A percentile compares a stretch with the other conserved stretches of the same genome.
phyloP scores from a whole-genome alignment of 2,888 invertebrate genomes.

The Cinara cedri region DNA sequence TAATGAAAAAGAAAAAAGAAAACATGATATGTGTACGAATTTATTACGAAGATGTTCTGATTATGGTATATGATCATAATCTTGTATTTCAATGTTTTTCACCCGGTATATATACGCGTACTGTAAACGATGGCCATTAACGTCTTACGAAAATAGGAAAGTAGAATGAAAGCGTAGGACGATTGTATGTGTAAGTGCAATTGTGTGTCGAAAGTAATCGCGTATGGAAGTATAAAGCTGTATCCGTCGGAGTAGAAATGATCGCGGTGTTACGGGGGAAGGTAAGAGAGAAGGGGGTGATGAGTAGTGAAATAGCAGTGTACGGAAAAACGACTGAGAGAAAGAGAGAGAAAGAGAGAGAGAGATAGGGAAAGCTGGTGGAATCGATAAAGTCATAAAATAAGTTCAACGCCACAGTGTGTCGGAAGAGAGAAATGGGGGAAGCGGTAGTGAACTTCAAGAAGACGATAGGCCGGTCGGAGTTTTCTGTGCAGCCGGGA shows the following conservation, averaged over 20 bases:
- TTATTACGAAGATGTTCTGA: no score
- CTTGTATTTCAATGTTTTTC: slow-evolving; percentile 6
- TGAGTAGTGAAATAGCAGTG: not conserved
- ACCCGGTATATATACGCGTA: slow-evolving; percentile 17
- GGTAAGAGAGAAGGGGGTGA: not conserved
- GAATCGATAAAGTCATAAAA: slow-evolving; percentile 57
- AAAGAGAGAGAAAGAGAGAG: no score
- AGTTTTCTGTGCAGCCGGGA: not conserved
- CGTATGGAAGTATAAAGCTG: slow-evolving; percentile 28
- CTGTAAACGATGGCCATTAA: slow-evolving; percentile 50
- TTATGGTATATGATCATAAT: slow-evolving; percentile 27
- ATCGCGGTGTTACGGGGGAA: no score
- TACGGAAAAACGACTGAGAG: slow-evolving; percentile 15
- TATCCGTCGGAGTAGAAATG: slow-evolving; percentile 16
- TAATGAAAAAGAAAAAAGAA: slow-evolving; percentile 15
- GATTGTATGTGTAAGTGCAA: slow-evolving; percentile 50
- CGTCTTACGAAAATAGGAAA: slow-evolving; percentile 28
- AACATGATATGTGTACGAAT: not conserved
- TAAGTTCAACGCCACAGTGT: slow-evolving; percentile 40
- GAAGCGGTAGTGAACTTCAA: slow-evolving; percentile 12
- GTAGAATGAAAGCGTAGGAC: not conserved
- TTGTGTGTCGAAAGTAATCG: slow-evolving; percentile 56
- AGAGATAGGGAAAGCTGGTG: not conserved
- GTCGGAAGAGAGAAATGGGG: not conserved
- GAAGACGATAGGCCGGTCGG: not conserved